These are phyloP conservation scores for Amphipyra berbera DNA, from an alignment of 2,888 invertebrate species.

Conservation along the genomic window DNA sequence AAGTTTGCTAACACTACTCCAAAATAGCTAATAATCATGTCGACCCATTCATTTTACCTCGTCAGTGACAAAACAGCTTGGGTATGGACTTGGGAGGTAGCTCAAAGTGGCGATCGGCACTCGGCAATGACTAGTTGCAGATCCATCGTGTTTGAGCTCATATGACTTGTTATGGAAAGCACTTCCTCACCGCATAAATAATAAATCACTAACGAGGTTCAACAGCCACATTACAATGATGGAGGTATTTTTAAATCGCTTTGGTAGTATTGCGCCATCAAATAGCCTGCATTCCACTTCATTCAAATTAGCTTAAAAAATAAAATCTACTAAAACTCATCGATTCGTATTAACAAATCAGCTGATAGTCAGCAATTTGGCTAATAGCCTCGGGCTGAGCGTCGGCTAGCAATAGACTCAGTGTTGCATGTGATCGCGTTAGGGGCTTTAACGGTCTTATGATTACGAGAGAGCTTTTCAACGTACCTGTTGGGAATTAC, in stretches of 20 bases:
- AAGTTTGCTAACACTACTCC: no score
- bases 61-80: no score
- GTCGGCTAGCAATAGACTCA: slow-evolving; percentile 10
- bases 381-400: slow-evolving; percentile 14
- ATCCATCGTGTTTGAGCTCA: no score
- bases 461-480: slow-evolving; percentile 13
- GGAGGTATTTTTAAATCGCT: not conserved
- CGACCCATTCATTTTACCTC: no score
- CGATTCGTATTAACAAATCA: slow-evolving; percentile 16
- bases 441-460: slow-evolving; percentile 23
- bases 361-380: slow-evolving; percentile 14
- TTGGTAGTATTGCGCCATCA: not conserved
- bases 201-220: no score
- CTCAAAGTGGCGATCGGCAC: no score
- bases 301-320: slow-evolving; percentile 4
- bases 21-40: no score
- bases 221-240: no score
- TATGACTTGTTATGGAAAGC: no score
- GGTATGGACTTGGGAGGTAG: no score
- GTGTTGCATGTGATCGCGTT: slow-evolving; percentile 34
- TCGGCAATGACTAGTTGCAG: no score
- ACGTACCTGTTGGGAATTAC: not conserved
- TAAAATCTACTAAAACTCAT: slow-evolving; percentile 16
- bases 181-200: no score
- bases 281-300: not conserved